These are phyloP conservation scores for Diachrysia chrysitis DNA, from an alignment of 2,888 invertebrate genomes.

Conservation along the genomic window DNA sequence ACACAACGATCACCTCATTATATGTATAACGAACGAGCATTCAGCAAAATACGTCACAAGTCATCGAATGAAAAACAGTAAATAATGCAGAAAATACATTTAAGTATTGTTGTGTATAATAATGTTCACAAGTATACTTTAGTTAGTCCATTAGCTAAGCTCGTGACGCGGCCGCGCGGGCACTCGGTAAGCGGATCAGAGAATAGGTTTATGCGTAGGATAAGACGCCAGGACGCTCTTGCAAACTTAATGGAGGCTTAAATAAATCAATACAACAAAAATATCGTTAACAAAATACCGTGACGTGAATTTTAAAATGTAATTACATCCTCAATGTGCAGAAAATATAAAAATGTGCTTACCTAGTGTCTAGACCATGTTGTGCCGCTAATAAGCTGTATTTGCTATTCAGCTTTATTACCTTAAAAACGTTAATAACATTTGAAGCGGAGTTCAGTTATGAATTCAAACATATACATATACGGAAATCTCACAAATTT, in stretches of 20 bases:
- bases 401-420: constrained; percentile 6
- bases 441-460: constrained; percentile 25
- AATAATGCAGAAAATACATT: constrained; percentile 37
- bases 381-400: constrained; percentile 26
- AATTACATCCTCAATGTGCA: constrained; percentile 19
- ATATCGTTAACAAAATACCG: constrained; percentile 18
- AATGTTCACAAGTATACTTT: constrained; percentile 62
- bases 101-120: constrained; percentile 40
- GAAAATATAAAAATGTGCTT: constrained; percentile 48
- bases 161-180: constrained; percentile 63
- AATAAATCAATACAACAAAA: constrained; percentile 55
- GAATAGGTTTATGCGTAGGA: constrained; percentile 74
- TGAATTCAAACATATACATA: constrained; percentile 28
- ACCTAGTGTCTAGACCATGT: constrained; percentile 56
- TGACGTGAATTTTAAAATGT: constrained; percentile 32
- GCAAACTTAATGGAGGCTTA: constrained; percentile 67
- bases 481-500: constrained; percentile 65
- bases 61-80: constrained; percentile 16
- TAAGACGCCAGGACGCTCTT: constrained; percentile 72
- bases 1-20: constrained; percentile 44
- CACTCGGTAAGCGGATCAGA: constrained; percentile 74
- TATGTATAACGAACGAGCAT: constrained; percentile 19
- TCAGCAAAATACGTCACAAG: constrained; percentile 9
- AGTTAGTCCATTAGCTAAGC: constrained; percentile 78
- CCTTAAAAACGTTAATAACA: constrained; percentile 22